Conservation (phyloP, 2,888 invertebrate species). For the Periphyllus acericola region DNA sequence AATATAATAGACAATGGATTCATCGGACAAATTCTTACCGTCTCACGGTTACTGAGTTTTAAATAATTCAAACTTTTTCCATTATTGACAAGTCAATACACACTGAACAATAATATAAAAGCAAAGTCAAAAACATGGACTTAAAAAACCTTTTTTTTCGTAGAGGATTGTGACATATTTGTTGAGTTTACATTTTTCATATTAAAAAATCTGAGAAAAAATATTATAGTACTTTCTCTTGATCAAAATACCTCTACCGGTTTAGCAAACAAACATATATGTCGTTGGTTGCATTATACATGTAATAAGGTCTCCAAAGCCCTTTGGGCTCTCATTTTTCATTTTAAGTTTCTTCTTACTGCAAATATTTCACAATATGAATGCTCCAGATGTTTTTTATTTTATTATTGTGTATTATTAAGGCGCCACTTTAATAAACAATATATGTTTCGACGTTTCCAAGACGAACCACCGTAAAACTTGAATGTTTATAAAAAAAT, state of each 20-base stretch:
- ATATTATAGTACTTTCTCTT: slow-evolving; percentile 15
- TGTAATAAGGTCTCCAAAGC: slow-evolving; percentile 1
- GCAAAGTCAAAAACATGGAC: neutral
- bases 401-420: slow-evolving; percentile 21
- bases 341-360: slow-evolving; percentile 29
- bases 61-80: neutral
- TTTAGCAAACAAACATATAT: slow-evolving; percentile 19
- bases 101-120: neutral
- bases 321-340: slow-evolving; percentile 36
- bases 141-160: neutral
- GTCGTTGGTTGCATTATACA: neutral
- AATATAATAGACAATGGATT: neutral
- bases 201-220: neutral
- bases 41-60: neutral
- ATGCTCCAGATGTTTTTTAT: neutral
- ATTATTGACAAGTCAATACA: neutral
- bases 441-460: neutral
- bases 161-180: slow-evolving; percentile 1
- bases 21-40: neutral
- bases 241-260: slow-evolving; percentile 14
- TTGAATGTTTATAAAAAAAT: neutral
- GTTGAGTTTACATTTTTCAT: slow-evolving; percentile 5
- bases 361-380: slow-evolving; percentile 48
- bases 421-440: slow-evolving; percentile 27
- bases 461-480: neutral